A percentile compares a stretch with the other conserved stretches of the same genome.
phyloP scores from a whole-genome alignment of 1,140 invertebrate species.

The Psix sp. region DNA sequence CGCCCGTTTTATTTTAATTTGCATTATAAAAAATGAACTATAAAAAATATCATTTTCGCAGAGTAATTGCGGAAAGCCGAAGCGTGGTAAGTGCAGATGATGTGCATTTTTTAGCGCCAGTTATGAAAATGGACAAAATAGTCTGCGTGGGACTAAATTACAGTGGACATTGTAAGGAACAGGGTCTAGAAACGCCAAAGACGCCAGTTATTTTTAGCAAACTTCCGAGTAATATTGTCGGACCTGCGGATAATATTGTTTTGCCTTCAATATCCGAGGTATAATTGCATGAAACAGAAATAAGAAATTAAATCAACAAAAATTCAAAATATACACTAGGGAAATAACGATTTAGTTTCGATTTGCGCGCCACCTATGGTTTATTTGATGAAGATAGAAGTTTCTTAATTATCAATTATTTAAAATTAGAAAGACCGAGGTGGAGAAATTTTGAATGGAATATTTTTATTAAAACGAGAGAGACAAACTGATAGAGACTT shows the following conservation, averaged over 20 bases:
- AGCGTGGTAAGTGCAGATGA: constrained; percentile 76
- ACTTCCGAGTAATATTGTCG: constrained; percentile 86
- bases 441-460: no score
- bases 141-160: constrained; percentile 89
- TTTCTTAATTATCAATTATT: no score
- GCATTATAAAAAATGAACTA: no score
- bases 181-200: constrained; percentile 82
- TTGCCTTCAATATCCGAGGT: constrained; percentile 83
- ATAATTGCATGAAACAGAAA: constrained; percentile 55
- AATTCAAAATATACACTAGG: no score
- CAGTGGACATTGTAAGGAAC: constrained; percentile 86
- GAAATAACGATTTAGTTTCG: no score
- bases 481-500: no score
- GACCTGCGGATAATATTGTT: constrained; percentile 84
- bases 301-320: no score
- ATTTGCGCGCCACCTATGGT: no score
- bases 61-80: constrained; percentile 79
- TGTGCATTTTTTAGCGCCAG: constrained; percentile 81
- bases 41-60: constrained; percentile 66
- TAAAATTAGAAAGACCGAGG: no score
- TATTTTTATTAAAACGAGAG: no score
- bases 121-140: constrained; percentile 86
- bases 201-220: constrained; percentile 89
- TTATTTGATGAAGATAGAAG: no score
- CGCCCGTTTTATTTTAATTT: no score